phyloP scores from a whole-genome alignment of 2,113 vertebrate species.

The Aldabrachelys gigantea region DNA sequence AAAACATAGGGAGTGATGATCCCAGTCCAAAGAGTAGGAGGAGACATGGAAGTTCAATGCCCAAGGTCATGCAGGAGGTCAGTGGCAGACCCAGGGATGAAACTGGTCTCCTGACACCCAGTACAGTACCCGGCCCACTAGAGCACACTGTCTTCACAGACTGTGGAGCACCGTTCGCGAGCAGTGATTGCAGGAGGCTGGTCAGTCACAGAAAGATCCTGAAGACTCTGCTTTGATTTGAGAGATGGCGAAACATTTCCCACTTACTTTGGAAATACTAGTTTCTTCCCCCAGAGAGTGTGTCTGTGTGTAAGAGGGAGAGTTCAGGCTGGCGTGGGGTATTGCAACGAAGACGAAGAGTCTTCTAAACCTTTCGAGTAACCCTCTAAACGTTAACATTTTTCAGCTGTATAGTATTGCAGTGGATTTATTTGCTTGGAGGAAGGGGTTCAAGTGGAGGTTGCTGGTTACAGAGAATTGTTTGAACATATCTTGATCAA shows the following conservation, averaged over 20 bases:
- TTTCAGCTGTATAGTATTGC: not conserved
- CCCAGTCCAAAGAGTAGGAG: not conserved
- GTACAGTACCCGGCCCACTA: not conserved
- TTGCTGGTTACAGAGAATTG: not conserved
- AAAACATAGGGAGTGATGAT: not conserved
- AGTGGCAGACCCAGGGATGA: not conserved
- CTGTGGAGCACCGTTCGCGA: not conserved
- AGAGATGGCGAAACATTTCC: not conserved
- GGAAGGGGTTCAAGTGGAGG: not conserved
- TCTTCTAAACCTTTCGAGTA: not conserved
- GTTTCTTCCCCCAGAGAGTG: no score
- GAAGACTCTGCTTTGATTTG: not conserved
- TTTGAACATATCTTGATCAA: not conserved
- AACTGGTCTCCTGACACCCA: not conserved
- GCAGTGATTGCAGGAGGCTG: not conserved
- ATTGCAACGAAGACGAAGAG: not conserved
- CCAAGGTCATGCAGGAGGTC: not conserved
- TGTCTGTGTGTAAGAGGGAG: not conserved
- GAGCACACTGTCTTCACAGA: not conserved
- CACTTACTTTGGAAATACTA: no score
- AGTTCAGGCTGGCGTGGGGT: not conserved
- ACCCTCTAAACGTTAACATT: fast-evolving
- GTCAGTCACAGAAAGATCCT: not conserved
- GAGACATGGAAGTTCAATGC: not conserved
- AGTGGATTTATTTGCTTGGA: not conserved